phyloP scores from a whole-genome alignment of 2,888 invertebrate genomes.

The Stenodera caucasica region DNA sequence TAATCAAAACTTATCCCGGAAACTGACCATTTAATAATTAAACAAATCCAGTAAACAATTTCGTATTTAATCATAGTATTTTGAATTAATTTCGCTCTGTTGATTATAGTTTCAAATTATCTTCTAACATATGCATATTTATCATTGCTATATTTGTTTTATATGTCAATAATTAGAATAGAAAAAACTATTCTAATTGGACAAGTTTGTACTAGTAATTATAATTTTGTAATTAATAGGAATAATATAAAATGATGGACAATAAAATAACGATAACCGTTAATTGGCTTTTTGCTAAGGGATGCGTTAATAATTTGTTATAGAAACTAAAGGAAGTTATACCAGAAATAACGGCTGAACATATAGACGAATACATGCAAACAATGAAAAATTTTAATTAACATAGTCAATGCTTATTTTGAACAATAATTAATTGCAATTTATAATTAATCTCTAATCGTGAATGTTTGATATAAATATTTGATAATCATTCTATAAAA shows the following conservation, averaged over 20 bases:
- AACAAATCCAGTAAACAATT: background rate
- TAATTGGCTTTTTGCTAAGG: background rate
- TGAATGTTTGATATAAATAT: too few species aligned
- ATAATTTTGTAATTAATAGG: background rate
- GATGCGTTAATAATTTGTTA: slow-evolving; percentile 3
- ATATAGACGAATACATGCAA: background rate
- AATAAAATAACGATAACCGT: background rate
- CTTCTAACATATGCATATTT: background rate
- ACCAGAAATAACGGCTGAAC: background rate
- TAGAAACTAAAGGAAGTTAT: background rate
- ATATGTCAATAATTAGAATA: background rate
- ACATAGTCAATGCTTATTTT: too few species aligned
- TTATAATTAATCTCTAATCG: too few species aligned
- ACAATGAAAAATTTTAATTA: background rate
- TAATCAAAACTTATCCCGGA: too few species aligned
- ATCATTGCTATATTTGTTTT: background rate
- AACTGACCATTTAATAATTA: background rate
- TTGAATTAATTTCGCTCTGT: background rate
- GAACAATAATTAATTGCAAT: too few species aligned
- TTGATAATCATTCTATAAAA: too few species aligned
- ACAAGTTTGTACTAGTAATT: background rate
- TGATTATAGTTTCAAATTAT: background rate
- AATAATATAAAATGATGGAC: background rate
- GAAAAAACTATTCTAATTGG: background rate
- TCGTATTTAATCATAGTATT: background rate